Conservation (phyloP, 2,113 vertebrate species). For the Phocoena phocoena region DNA sequence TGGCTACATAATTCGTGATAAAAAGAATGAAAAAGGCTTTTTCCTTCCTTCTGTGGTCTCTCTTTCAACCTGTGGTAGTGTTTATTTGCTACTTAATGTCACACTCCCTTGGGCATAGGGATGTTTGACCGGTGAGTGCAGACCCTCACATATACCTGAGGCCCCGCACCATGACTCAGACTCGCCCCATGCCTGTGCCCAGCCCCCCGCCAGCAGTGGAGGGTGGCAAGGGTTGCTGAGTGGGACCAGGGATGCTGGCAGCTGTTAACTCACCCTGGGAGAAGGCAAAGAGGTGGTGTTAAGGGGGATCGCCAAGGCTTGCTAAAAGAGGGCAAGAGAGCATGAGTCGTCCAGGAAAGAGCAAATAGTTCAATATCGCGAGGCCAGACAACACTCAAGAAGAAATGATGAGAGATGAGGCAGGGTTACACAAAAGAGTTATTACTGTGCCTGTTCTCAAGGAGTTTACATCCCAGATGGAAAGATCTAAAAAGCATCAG, state of each 20-base stretch:
- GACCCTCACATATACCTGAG: neutral
- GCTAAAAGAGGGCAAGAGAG: neutral
- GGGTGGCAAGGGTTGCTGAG: neutral
- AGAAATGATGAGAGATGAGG: neutral
- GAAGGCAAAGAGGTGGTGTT: neutral
- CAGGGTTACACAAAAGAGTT: neutral
- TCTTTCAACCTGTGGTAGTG: neutral
- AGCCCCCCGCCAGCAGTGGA: neutral
- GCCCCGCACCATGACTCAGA: neutral
- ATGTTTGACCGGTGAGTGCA: neutral
- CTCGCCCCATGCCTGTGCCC: neutral
- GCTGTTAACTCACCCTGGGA: neutral
- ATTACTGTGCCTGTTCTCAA: neutral
- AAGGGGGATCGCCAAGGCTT: neutral
- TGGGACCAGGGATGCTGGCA: neutral
- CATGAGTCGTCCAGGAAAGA: neutral
- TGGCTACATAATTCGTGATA: neutral
- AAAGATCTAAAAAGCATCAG: neutral
- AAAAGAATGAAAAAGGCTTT: neutral
- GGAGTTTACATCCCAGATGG: neutral
- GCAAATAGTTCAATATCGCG: neutral
- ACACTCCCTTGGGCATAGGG: neutral
- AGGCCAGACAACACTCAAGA: neutral
- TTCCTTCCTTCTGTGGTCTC: neutral
- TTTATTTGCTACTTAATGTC: neutral